These are phyloP conservation scores for Galerucella pusilla DNA, from an alignment of 2,888 invertebrate species.

Conservation along the genomic window DNA sequence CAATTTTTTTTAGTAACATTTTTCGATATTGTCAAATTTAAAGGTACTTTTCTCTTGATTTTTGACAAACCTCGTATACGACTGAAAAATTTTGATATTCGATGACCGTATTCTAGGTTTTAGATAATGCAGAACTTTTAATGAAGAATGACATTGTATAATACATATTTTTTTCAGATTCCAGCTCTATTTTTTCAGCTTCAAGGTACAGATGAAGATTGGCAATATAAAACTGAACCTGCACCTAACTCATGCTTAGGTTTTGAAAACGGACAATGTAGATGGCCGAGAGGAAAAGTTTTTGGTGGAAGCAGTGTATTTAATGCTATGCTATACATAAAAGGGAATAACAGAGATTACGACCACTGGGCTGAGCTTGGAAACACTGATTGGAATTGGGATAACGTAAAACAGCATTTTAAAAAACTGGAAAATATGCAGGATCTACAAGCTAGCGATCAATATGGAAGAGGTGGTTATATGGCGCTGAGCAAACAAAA, in stretches of 20 bases:
- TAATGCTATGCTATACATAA: slow-evolving; percentile 74
- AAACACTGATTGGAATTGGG: slow-evolving; percentile 72
- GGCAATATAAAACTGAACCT: slow-evolving; percentile 66
- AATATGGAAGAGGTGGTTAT: slow-evolving; percentile 65
- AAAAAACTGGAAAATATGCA: slow-evolving; percentile 59
- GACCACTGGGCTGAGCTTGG: slow-evolving; percentile 72
- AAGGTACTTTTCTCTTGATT: too few relatives aligned
- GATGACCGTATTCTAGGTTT: too few relatives aligned
- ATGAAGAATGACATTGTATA: not conserved
- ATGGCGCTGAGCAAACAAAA: slow-evolving; percentile 64
- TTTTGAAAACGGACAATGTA: slow-evolving; percentile 61
- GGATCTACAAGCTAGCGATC: slow-evolving; percentile 54
- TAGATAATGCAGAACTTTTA: too few relatives aligned
- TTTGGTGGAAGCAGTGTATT: slow-evolving; percentile 75
- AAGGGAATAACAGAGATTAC: slow-evolving; percentile 74
- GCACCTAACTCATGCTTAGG: slow-evolving; percentile 62
- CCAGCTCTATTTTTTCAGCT: slow-evolving; percentile 60
- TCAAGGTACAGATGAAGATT: slow-evolving; percentile 55
- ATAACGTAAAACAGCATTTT: slow-evolving; percentile 66
- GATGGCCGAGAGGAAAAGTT: slow-evolving; percentile 72
- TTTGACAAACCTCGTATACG: too few relatives aligned
- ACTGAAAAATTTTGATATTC: too few relatives aligned
- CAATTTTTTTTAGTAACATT: too few relatives aligned
- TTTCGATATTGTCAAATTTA: too few relatives aligned
- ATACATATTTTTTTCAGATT: slow-evolving; percentile 47